Base-by-base conservation (phyloP, 2,113 vertebrate species). In the Crotalus tigris region DNA sequence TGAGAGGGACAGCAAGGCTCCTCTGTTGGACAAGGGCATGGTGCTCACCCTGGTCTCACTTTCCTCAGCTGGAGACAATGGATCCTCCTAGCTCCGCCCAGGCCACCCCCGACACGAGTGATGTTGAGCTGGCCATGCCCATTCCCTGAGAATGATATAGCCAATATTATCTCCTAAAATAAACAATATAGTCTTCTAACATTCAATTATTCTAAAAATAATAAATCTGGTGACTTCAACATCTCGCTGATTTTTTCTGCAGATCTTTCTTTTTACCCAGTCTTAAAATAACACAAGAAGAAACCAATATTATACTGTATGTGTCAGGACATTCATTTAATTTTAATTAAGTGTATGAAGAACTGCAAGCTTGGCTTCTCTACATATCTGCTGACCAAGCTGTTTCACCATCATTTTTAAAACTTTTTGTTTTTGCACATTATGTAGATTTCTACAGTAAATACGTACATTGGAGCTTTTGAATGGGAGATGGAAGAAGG, bases 281-380 rank as follows among this genome's bases (percentile, higher is more conserved):
- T 91, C 61, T 91, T 57, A 91, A 91, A 57, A 54, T 57, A 91
- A 91, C 57, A 91, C 44, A 33, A 21, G 54, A 90, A 46, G 59
- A 85, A 91, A 85, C 23, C 19, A 85, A 85, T 91, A 55, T 85
- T 55, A 85, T 69, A 21, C 69, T 39, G 13, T 17, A n/a, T 53
- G 24, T 12, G 19, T 85, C 33, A 57, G 12, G 21, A 57, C 44
- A 58, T 85, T 81, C 53, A 26, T 90, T 94, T 90, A 69, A 86
- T 44, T 53, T 93, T 29, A 23, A 0, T 85, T 92, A 44, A 85
- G 1, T 39, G 24, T 54, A 33, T n/a, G 88, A 94, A 94, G 61
- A 1, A 12, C 5, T 88, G 10, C 46, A 17, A 4, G 91, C 0
- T n/a, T 12, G 17, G 11, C 89, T 93, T 94, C 5, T 33, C 29